Percentiles rank a stretch among this genome's conserved stretches.
These are phyloP conservation scores for Stegodyphus dumicola DNA, from an alignment of 1,140 invertebrate genomes.

Conservation along the genomic window DNA sequence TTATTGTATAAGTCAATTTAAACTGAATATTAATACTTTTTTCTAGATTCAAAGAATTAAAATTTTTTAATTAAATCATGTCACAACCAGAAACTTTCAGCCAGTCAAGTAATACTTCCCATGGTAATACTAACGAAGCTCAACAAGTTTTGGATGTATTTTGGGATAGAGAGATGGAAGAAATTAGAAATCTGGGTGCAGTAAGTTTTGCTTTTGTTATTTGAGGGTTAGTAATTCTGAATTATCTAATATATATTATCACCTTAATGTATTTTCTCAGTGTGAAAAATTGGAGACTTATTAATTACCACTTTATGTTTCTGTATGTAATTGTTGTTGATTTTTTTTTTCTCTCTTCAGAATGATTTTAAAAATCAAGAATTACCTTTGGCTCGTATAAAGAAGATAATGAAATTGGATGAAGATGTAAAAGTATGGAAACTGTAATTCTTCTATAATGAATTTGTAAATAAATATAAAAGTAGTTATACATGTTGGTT, in stretches of 20 bases:
- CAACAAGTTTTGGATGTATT: slow-evolving; percentile 78
- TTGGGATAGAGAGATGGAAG: slow-evolving; percentile 82
- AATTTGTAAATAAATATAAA: too few relatives aligned
- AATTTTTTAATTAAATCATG: slow-evolving; percentile 8
- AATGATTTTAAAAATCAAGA: slow-evolving; percentile 91
- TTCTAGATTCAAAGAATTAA: background rate
- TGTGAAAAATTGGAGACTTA: too few relatives aligned
- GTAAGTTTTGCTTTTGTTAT: slow-evolving; percentile 68
- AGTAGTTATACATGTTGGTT: too few relatives aligned
- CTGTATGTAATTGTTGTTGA: background rate
- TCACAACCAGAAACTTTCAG: slow-evolving; percentile 48
- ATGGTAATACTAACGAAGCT: slow-evolving; percentile 70
- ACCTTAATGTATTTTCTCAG: too few relatives aligned
- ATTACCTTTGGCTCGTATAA: slow-evolving; percentile 94
- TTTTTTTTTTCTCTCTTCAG: slow-evolving; percentile 68
- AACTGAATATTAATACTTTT: background rate
- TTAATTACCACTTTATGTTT: background rate
- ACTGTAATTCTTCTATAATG: too few relatives aligned
- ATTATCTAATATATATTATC: too few relatives aligned
- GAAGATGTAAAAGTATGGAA: slow-evolving; percentile 88
- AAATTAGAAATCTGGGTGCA: slow-evolving; percentile 78
- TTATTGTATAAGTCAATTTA: background rate
- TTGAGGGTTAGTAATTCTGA: too few relatives aligned
- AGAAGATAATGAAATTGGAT: slow-evolving; percentile 99
- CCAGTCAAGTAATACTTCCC: slow-evolving; percentile 20